Evolutionary conservation across 2,888 invertebrate genomes (phyloP), one percentile per base, ranked within the genome.

Genomic region (Siphlonurus alternatus): DNA sequence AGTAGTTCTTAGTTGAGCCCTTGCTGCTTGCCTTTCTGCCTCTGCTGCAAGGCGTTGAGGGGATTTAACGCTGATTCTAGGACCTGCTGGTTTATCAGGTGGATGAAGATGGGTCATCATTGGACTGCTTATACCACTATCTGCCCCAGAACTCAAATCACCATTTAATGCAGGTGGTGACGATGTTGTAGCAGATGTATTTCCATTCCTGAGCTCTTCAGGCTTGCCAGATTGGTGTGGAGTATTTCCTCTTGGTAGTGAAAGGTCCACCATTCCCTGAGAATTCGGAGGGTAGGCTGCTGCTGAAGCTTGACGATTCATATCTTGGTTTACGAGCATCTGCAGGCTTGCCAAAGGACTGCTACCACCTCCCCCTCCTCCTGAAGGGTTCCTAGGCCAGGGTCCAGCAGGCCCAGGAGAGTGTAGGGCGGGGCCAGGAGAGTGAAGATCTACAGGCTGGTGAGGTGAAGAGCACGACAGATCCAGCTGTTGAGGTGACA

Each of bases 261-360:
- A 75, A 3, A 75, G 67, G 65, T 75, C 75, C 18, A 75, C 68
- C 15, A 62, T 63, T 59, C 64, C 66, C 20, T 64, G 66, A 10
- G 62, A 38, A 15, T 38, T 38, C 7, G 38, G 38, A 38, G 38
- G 38, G 38, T 38, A 38, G 7, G 56, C 59, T 59, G 51, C 51
- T n/a, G 62, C 68, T 72, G 63, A 73, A 73, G 5, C 73, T 69
- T 23, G 72, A 68, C 15, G 73, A 71, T 70, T 74, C 66, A 74
- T 71, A 64, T 74, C 75, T 56, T 75, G 75, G 67, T 71, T 67
- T 71, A 76, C 75, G 65, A 76, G 69, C 75, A 74, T 74, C 70
- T 76, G 76, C 2, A 76, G 70, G 65, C 73, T 75, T 67, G 74
- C 76, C 20, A 76, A 68, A 1, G 76, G 76, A 69, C 38, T 38